Evolutionary conservation across 2,797 vertebrate species (phyloP).

Genomic region (Syndactyla subalaris): DNA sequence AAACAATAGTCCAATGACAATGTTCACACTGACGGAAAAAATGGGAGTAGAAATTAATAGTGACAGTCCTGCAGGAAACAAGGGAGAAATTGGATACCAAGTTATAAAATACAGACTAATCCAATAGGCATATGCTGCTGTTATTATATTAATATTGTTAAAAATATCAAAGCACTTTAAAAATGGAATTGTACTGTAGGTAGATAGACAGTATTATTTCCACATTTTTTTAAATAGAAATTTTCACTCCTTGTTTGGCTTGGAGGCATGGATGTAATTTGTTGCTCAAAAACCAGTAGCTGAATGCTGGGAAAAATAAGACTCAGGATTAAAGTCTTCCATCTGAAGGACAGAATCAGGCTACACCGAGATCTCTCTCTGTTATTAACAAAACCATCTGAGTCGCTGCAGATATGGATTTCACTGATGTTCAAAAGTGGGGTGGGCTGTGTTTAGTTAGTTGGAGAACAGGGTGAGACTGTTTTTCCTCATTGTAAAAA

Average conservation of each 20-base stretch:
- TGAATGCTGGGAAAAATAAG: conserved; percentile 55
- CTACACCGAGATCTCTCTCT: neutral
- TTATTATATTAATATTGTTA: conserved; percentile 83
- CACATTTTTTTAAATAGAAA: conserved; percentile 65
- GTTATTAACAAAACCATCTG: conserved; percentile 24
- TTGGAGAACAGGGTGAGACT: neutral
- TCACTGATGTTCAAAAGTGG: conserved; percentile 33
- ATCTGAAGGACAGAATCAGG: conserved; percentile 2
- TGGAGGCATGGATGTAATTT: conserved; percentile 61
- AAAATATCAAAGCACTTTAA: conserved; percentile 77
- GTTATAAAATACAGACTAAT: conserved; percentile 82
- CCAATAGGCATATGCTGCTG: conserved; percentile 79
- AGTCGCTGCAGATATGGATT: conserved; percentile 37
- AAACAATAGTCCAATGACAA: conserved; percentile 78
- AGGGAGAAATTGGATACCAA: conserved; percentile 80
- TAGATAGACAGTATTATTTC: conserved; percentile 67
- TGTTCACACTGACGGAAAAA: conserved; percentile 76
- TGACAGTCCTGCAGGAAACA: conserved; percentile 80
- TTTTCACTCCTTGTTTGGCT: conserved; percentile 69
- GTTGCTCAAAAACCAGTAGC: conserved; percentile 47
- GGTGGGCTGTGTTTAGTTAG: conserved; percentile 2
- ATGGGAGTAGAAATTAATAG: conserved; percentile 79
- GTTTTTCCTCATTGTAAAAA: neutral
- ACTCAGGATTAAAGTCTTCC: conserved; percentile 12
- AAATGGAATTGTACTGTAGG: conserved; percentile 74